phyloP scores from a whole-genome alignment of 2,888 invertebrate genomes.

The Trilocha varians region DNA sequence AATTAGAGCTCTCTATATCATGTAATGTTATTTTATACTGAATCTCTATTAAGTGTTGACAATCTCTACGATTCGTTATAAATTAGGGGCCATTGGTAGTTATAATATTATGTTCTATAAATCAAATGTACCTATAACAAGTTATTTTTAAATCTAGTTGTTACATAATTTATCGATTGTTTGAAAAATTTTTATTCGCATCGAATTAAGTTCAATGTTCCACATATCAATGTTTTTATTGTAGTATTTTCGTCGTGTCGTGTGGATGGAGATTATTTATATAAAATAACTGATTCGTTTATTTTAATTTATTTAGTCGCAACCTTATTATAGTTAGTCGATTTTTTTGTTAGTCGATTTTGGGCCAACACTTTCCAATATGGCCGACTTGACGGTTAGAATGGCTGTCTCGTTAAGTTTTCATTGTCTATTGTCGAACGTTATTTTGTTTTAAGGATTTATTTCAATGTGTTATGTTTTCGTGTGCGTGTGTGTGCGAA shows the following conservation, averaged over 20 bases:
- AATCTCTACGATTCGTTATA: constrained; percentile 26
- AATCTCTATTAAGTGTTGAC: constrained; percentile 18
- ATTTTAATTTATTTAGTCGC: background rate
- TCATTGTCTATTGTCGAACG: constrained; percentile 41
- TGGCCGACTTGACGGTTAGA: background rate
- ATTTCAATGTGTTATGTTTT: constrained; percentile 19
- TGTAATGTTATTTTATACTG: constrained; percentile 3
- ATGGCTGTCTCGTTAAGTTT: constrained; percentile 40
- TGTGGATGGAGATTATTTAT: constrained; percentile 43
- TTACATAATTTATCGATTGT: constrained; percentile 9
- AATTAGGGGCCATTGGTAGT: constrained; percentile 48
- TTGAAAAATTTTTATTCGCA: constrained; percentile 14
- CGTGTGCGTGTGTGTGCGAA: constrained; percentile 21
- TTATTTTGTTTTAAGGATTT: constrained; percentile 35
- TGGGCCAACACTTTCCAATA: background rate
- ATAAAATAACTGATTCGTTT: background rate
- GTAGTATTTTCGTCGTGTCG: constrained; percentile 47
- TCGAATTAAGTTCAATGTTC: constrained; percentile 29
- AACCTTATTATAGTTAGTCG: constrained; percentile 13
- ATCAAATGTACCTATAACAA: constrained; percentile 15
- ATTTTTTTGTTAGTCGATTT: constrained; percentile 15
- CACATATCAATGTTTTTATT: constrained; percentile 56
- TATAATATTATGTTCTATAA: constrained; percentile 21
- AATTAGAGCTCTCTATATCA: constrained; percentile 7
- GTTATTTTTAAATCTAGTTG: background rate